phyloP scores from a whole-genome alignment of 2,888 invertebrate species.

The Cyrtodaria siliqua region DNA sequence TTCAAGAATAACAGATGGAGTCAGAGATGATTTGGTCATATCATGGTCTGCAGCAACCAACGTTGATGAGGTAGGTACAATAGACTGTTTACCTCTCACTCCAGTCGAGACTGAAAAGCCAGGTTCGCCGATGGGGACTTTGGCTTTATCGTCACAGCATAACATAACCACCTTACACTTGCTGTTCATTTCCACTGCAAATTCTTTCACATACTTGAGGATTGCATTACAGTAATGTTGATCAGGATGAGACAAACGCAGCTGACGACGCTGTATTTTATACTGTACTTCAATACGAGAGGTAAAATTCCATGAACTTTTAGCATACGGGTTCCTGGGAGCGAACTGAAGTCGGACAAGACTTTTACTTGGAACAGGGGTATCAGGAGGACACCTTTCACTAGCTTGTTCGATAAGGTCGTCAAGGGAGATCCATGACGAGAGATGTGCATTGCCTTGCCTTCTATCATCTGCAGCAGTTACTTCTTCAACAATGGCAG shows the following conservation, averaged over 20 bases:
- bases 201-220: constrained; percentile 48
- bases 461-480: constrained; percentile 46
- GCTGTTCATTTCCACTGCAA: constrained; percentile 16
- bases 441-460: constrained; percentile 38
- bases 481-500: constrained; percentile 20
- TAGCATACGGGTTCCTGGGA: constrained; percentile 44
- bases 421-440: constrained; percentile 33
- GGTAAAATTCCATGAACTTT: constrained; percentile 32
- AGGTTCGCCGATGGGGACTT: constrained; percentile 24
- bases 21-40: constrained; percentile 19
- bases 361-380: constrained; percentile 49
- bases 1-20: constrained; percentile 34
- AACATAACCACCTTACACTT: constrained; percentile 2
- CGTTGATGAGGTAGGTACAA: constrained; percentile 4
- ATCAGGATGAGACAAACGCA: constrained; percentile 39
- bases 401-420: constrained; percentile 41
- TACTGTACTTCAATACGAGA: constrained; percentile 42
- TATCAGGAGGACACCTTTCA: constrained; percentile 36
- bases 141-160: constrained; percentile 21
- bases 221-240: constrained; percentile 54
- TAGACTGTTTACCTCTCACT: constrained; percentile 20
- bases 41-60: constrained; percentile 21
- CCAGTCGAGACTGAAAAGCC: constrained; percentile 7
- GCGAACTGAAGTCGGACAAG: constrained; percentile 54
- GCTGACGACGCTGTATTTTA: constrained; percentile 54